Conservation (phyloP, 2,113 vertebrate species). For the Rutilus rutilus region DNA sequence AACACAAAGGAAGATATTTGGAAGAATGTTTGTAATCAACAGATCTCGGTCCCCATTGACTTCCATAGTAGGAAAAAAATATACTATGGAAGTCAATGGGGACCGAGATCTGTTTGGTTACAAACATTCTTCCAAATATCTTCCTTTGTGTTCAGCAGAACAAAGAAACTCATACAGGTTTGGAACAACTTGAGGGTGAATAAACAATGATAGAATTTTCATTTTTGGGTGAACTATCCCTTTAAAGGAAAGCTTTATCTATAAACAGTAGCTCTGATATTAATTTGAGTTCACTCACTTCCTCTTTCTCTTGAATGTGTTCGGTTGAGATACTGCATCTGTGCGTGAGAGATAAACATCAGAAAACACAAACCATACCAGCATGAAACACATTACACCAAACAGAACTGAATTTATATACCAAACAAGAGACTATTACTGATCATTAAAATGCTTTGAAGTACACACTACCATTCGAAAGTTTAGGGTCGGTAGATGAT, state of each 20-base stretch:
- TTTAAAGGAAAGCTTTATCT: not conserved
- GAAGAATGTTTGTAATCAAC: no score
- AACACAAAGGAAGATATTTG: no score
- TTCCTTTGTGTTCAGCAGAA: no score
- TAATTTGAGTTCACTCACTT: conserved; percentile 79
- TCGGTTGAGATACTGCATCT: conserved; percentile 80
- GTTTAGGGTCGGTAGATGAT: not conserved
- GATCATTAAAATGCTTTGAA: not conserved
- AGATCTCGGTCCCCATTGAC: no score
- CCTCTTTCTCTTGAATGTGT: conserved; percentile 84
- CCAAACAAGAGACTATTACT: not conserved
- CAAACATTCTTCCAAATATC: no score
- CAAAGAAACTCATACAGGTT: no score
- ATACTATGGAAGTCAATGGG: no score
- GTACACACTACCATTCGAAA: not conserved
- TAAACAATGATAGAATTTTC: no score
- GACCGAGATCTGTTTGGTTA: no score
- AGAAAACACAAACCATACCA: conserved; percentile 22
- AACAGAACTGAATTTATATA: conserved; percentile 2
- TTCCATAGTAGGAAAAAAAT: no score
- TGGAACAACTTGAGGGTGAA: no score
- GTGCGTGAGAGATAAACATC: conserved; percentile 45
- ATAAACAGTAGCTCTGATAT: not conserved
- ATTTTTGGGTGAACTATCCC: no score
- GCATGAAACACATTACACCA: not conserved